Percentiles rank a stretch among this genome's conserved stretches.
Evolutionary conservation across 2,113 vertebrate species (phyloP).

Genomic region (Acanthisitta chloris): DNA sequence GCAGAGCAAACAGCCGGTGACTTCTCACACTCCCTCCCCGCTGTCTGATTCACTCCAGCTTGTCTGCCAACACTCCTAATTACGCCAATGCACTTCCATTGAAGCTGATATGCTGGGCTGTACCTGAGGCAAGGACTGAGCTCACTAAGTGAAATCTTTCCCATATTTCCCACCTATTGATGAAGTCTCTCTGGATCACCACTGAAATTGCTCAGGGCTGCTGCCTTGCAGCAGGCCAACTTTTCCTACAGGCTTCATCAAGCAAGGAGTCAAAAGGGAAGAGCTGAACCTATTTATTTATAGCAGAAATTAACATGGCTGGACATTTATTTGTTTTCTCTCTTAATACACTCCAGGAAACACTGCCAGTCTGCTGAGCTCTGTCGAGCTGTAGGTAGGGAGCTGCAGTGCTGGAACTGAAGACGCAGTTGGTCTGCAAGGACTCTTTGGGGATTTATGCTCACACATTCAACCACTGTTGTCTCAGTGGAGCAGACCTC

Average conservation of each 20-base stretch:
- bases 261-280: neutral
- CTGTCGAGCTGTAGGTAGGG: neutral
- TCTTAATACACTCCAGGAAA: neutral
- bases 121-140: neutral
- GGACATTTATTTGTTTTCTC: neutral
- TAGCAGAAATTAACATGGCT: neutral
- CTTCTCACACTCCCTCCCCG: neutral
- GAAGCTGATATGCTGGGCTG: neutral
- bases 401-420: neutral
- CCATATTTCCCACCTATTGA: neutral
- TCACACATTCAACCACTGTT: fast-evolving
- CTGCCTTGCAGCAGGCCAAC: neutral
- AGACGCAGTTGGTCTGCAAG: neutral
- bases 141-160: neutral
- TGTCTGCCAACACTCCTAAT: slow-evolving; percentile 4
- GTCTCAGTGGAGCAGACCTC: neutral
- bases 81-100: neutral
- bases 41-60: slow-evolving; percentile 25
- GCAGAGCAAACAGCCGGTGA: slow-evolving; percentile 41
- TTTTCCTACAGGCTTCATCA: neutral
- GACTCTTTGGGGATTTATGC: neutral
- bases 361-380: neutral
- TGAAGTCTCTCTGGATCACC: neutral
- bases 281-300: neutral
- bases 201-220: neutral